Evolutionary conservation across 2,888 invertebrate species (phyloP).

Genomic region (Dicycla oo): DNA sequence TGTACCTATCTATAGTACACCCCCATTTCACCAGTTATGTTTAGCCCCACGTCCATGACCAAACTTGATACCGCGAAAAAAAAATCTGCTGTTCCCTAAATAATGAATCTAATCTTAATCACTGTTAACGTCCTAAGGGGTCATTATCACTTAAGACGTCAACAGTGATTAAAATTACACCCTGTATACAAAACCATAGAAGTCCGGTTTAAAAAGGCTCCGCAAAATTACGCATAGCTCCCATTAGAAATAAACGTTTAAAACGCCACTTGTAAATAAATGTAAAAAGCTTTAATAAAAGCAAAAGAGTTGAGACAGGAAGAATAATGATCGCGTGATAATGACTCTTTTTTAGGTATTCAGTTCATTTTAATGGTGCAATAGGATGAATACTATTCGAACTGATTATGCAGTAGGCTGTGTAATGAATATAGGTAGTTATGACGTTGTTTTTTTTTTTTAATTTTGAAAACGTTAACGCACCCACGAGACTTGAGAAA

Average conservation of each 20-base stretch:
- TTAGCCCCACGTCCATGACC: background rate
- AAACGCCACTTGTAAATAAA: conserved; percentile 48
- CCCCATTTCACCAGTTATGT: background rate
- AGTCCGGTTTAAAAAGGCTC: background rate
- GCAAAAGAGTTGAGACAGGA: conserved; percentile 60
- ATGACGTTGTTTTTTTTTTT: background rate
- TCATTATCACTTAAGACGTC: no score
- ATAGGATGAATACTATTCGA: conserved; percentile 18
- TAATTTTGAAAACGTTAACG: no score
- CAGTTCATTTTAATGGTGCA: conserved; percentile 36
- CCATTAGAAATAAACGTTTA: conserved; percentile 34
- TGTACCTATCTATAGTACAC: background rate
- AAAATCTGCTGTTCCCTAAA: no score
- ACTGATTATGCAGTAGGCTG: conserved; percentile 14
- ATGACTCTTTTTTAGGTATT: conserved; percentile 64
- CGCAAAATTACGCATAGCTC: background rate
- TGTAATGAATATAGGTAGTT: background rate
- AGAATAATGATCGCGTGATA: conserved; percentile 69
- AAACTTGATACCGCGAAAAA: no score
- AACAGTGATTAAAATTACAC: no score
- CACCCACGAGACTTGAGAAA: no score
- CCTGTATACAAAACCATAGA: background rate
- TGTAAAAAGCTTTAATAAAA: conserved; percentile 64
- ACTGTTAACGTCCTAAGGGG: no score
- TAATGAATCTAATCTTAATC: no score